Base-by-base conservation (phyloP, 2,113 vertebrate species). In the Thalassoma bifasciatum region DNA sequence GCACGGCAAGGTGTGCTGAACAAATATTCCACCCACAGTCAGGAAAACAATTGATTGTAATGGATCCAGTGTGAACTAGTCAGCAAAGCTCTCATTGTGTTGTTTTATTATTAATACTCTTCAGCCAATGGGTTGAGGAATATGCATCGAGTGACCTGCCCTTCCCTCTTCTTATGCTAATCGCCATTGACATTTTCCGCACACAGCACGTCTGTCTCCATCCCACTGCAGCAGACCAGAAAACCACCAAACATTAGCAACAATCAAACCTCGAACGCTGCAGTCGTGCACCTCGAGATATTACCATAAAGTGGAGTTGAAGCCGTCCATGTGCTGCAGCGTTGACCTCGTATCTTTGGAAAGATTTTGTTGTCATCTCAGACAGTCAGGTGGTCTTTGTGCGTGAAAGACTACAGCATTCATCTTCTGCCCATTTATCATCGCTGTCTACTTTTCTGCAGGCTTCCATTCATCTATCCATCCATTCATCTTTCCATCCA, bases 151-250 rank as follows among this genome's bases (percentile, higher is more conserved):
- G 66, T 86, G 86, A 91, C 85, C 81, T 86, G 83, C 86, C 75
- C 81, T 85, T 84, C 86, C 79, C 81, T 85, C 72, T 85, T 85
- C 77, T 87, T 82, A 91, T 92, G 91, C 87, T 91, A 93, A 94
- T 94, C 44, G 4, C 74, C 89, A 88, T 69, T 91, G 92, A 93
- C 88, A 90, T 92, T 91, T 90, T 51, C 67, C 47, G 40, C 75
- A 66, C 56, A 66, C 72, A 60, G 76, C 74, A n/a, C 37, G 19
- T 63, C 62, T 63, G 2, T 66, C 69, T 50, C 40, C 61, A 72
- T 76, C 74, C 58, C 62, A 76, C 77, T 60, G 84, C 82, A 88
- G 71, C 51, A 66, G 78, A 88, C 77, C 83, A 86, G 86, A 90
- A 85, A 87, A 83, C 70, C 84, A 72, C 58, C 9, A 26, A 74